Evolutionary conservation across 2,888 invertebrate genomes (phyloP).

Genomic region (Ochropacha duplaris): DNA sequence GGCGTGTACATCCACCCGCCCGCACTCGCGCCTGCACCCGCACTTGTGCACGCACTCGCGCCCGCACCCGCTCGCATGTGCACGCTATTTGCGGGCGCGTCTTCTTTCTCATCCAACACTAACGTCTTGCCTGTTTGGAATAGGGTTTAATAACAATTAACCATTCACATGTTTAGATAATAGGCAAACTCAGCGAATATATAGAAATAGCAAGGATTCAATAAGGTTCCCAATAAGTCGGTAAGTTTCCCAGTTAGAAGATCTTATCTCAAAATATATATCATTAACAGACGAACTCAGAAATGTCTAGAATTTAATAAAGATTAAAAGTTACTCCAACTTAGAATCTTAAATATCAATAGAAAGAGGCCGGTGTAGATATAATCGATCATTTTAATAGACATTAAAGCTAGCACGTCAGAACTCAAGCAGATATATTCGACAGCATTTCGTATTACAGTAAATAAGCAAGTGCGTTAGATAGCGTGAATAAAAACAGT

Average conservation of each 20-base stretch:
- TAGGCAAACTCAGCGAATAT: no score
- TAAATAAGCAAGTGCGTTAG: not conserved
- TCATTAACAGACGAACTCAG: no score
- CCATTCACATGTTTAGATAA: no score
- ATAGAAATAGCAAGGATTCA: not conserved
- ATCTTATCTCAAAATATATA: no score
- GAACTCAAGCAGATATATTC: not conserved
- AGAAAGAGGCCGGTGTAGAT: no score
- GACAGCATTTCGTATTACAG: not conserved
- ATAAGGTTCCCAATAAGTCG: no score
- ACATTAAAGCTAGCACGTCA: not conserved
- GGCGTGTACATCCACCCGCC: slow-evolving; percentile 64
- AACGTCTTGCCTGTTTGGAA: slow-evolving; percentile 38
- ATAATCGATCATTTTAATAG: no score
- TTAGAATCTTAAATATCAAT: no score
- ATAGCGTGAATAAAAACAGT: not conserved
- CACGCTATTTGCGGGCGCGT: slow-evolving; percentile 68
- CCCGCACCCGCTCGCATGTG: slow-evolving; percentile 54
- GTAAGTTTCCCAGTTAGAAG: no score
- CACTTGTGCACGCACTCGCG: slow-evolving; percentile 30
- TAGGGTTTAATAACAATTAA: no score
- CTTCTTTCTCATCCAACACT: slow-evolving; percentile 23
- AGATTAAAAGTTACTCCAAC: no score
- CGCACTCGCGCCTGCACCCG: slow-evolving; percentile 19
- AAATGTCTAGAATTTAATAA: no score